Conservation (phyloP, 2,797 vertebrate species). For the Pseudopleuronectes americanus region DNA sequence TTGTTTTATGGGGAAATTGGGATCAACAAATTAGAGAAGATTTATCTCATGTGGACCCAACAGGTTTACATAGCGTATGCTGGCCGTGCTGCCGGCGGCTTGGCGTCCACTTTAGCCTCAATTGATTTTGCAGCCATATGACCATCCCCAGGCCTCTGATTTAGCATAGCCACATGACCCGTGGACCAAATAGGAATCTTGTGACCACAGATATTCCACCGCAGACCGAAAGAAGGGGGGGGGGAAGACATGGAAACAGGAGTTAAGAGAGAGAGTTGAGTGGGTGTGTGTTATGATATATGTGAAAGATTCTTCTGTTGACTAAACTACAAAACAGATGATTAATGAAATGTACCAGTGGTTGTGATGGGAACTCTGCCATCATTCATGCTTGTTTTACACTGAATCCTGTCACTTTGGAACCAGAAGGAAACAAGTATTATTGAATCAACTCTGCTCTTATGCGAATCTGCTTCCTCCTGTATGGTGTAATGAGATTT, state of each 20-base stretch:
- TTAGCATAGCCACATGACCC: constrained; percentile 77
- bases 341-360: no score
- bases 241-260: not conserved
- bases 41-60: not conserved
- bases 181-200: constrained; percentile 73
- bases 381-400: not conserved
- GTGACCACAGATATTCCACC: constrained; percentile 77
- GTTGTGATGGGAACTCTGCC: not conserved
- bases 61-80: not conserved
- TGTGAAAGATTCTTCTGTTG: not conserved
- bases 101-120: constrained; percentile 32
- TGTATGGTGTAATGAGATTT: constrained; percentile 47
- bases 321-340: not conserved
- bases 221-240: constrained; percentile 14
- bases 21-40: not conserved
- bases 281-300: not conserved
- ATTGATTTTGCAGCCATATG: constrained; percentile 71
- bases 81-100: not conserved
- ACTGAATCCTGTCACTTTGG: constrained; percentile 17
- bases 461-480: constrained; percentile 35
- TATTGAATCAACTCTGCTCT: constrained; percentile 27
- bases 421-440: constrained; percentile 30
- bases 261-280: not conserved
- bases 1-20: not conserved
- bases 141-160: constrained; percentile 72